A percentile compares a stretch with the other conserved stretches of the same genome.
phyloP scores from a whole-genome alignment of 2,888 invertebrate species.

The Hemithea aestivaria region DNA sequence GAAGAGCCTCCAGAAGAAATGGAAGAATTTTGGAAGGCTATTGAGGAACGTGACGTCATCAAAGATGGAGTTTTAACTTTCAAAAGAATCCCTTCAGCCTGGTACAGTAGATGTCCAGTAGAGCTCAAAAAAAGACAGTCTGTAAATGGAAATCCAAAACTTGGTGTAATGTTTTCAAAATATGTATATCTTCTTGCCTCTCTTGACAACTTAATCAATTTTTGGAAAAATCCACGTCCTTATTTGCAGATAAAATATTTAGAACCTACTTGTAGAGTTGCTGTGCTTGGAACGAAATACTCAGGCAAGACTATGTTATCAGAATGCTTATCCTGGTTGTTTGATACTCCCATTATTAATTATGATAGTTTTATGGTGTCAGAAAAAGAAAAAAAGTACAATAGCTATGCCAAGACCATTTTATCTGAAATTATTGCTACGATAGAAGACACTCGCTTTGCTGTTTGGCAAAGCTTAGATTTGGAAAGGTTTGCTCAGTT shows the following conservation, averaged over 20 bases:
- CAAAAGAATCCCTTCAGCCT: constrained; percentile 70
- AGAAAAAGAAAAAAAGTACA: constrained; percentile 48
- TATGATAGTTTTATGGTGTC: constrained; percentile 41
- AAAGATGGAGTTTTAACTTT: constrained; percentile 45
- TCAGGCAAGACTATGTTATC: constrained; percentile 81
- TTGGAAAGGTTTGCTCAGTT: constrained; percentile 48
- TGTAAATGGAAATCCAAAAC: constrained; percentile 70
- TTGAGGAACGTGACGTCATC: constrained; percentile 48
- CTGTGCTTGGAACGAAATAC: constrained; percentile 79
- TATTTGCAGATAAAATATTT: constrained; percentile 79
- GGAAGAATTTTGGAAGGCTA: constrained; percentile 62
- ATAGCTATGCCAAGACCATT: constrained; percentile 47
- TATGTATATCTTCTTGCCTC: constrained; percentile 80
- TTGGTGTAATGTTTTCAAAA: constrained; percentile 80
- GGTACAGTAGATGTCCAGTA: constrained; percentile 82
- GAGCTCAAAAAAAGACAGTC: constrained; percentile 77
- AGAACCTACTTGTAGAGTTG: constrained; percentile 78
- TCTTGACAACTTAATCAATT: constrained; percentile 67
- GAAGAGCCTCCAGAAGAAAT: constrained; percentile 56
- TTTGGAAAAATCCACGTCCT: constrained; percentile 81
- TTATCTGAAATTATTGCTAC: constrained; percentile 60
- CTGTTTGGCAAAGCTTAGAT: constrained; percentile 59
- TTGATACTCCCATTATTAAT: constrained; percentile 67
- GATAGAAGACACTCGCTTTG: constrained; percentile 56
- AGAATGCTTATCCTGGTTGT: constrained; percentile 73